A percentile compares a stretch with the other conserved stretches of the same genome.
Conservation (phyloP, 2,888 invertebrate species). For the Taenaris catops region DNA sequence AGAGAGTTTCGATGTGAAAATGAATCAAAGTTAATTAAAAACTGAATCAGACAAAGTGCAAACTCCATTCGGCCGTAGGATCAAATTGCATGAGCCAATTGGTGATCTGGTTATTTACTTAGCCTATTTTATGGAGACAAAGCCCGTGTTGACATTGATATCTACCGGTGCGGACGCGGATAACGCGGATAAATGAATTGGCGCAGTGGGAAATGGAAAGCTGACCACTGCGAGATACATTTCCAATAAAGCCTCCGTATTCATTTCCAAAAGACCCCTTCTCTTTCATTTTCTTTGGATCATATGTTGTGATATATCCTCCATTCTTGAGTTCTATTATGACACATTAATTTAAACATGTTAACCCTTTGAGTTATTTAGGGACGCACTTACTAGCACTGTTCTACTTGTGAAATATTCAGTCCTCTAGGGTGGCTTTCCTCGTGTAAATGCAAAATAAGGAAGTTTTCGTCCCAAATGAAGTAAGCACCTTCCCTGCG, state of each 20-base stretch:
- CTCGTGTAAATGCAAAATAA: conserved; percentile 70
- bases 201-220: conserved; percentile 28
- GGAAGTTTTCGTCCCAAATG: conserved; percentile 70
- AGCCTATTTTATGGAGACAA: conserved; percentile 57
- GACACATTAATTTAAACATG: conserved; percentile 14
- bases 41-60: conserved; percentile 47
- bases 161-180: conserved; percentile 33
- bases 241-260: conserved; percentile 10
- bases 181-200: conserved; percentile 51
- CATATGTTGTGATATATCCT: no score
- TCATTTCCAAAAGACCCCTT: conserved; percentile 6
- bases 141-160: conserved; percentile 41
- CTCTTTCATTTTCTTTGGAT: conserved; percentile 8
- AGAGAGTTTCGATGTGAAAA: conserved; percentile 25
- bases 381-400: conserved; percentile 58
- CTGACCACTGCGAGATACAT: conserved; percentile 2
- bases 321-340: not conserved
- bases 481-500: conserved; percentile 41
- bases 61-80: conserved; percentile 45
- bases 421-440: conserved; percentile 67
- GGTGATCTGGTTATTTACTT: conserved; percentile 62
- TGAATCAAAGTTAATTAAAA: conserved; percentile 54
- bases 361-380: conserved; percentile 37
- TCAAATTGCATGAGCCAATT: conserved; percentile 43
- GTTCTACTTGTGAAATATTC: conserved; percentile 67